These are phyloP conservation scores for Falcunculus frontatus DNA, from an alignment of 2,113 vertebrate genomes.

Conservation along the genomic window DNA sequence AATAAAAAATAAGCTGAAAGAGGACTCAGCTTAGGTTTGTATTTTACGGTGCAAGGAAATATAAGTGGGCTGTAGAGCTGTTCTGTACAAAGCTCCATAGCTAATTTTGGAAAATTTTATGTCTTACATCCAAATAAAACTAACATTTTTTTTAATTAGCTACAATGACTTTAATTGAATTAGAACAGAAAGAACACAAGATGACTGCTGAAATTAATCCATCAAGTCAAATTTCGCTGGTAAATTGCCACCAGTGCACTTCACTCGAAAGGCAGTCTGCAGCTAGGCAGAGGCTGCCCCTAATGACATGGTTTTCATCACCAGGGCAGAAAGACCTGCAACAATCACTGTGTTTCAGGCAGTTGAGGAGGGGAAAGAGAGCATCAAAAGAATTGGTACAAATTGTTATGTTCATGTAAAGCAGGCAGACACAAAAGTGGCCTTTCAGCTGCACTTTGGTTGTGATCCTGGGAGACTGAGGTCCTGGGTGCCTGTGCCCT, in stretches of 20 bases:
- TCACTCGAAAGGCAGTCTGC: not conserved
- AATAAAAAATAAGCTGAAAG: not conserved
- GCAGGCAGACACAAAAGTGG: not conserved
- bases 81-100: not conserved
- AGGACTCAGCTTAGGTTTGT: not conserved
- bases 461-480: not conserved
- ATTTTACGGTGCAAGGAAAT: not conserved
- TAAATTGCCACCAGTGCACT: fast-evolving
- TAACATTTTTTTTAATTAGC: slow-evolving; percentile 12
- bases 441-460: not conserved
- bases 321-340: not conserved
- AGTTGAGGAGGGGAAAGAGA: not conserved
- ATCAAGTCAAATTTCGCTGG: not conserved
- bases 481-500: not conserved
- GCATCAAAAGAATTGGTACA: not conserved
- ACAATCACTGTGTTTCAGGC: not conserved
- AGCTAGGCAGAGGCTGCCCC: not conserved
- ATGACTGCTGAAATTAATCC: not conserved
- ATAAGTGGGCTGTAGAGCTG: not conserved
- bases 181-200: not conserved
- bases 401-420: not conserved
- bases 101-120: not conserved
- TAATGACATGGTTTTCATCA: not conserved
- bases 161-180: not conserved
- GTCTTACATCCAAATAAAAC: not conserved